Base-by-base conservation (phyloP, 2,888 invertebrate species). In the Trimorus sp. region DNA sequence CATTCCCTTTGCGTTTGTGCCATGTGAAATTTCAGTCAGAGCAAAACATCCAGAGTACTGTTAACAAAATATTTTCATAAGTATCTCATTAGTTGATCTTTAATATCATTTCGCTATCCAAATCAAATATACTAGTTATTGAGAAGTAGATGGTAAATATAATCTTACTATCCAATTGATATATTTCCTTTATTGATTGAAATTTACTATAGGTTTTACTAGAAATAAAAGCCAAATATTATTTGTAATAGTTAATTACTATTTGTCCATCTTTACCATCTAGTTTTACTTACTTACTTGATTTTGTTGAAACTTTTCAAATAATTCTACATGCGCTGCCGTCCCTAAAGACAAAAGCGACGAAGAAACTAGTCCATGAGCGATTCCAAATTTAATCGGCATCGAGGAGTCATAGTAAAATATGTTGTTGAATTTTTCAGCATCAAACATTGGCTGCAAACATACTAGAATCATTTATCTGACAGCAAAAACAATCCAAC, bases 21-120 rank as follows among this genome's bases (percentile, higher is more conserved):
- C 99, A 92, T 99, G 99, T 36, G 97, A 95, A 37, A 99, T 93
- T 93, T 99, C 99, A 0, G 99, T 99, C 83, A 99, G 92, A 0
- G 97, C 97, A 91, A 98, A 95, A 88, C 97, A 97, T 3, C 97
- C 96, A 82, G 95, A 92, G 70, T 95, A 93, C 95, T 95, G 88
- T 45, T 84, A 87, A 80, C 48, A 73, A 56, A 40, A 40, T 45
- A 3, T 45, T 45, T 45, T 12, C 9, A 45, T 45, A 6, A n/a
- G 53, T 37, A 3, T 26, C 26, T 26, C 1, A 26, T 26, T 4
- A 26, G 4, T 1, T 26, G 4, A 65, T 51, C 5, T 49, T 1
- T 49, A 49, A 53, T 16, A 53, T 26, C 3, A 16, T 14, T n/a
- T 8, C n/a, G 26, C 38, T n/a, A 76, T 62, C 36, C 14, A 66